Evolutionary conservation across 2,113 vertebrate genomes (phyloP).

Genomic region (Pelodiscus sinensis): DNA sequence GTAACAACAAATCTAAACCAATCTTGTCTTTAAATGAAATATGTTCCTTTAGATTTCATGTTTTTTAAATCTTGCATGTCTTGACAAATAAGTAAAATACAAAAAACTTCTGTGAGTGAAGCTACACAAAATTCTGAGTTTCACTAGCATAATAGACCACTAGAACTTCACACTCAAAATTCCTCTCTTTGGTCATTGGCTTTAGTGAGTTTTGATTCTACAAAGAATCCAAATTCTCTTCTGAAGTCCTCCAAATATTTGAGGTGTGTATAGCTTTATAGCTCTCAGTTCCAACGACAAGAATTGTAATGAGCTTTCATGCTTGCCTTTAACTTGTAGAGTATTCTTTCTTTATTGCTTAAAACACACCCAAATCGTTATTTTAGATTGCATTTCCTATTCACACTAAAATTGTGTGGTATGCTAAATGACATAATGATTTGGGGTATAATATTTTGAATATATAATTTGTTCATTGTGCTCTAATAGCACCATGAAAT

Average conservation of each 20-base stretch:
- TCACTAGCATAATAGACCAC: constrained; percentile 1
- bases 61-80: background rate
- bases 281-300: constrained; percentile 50
- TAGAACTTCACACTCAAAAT: background rate
- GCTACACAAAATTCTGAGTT: background rate
- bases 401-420: constrained; percentile 10
- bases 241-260: constrained; percentile 55
- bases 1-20: constrained; percentile 4
- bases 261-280: constrained; percentile 41
- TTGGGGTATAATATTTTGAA: background rate
- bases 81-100: background rate
- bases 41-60: background rate
- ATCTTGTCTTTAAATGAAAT: background rate
- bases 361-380: constrained; percentile 28
- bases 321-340: constrained; percentile 35
- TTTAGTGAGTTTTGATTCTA: background rate
- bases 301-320: constrained; percentile 53
- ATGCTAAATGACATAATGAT: constrained; percentile 39
- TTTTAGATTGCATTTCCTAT: constrained; percentile 36
- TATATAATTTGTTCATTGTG: background rate
- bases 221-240: constrained; percentile 51
- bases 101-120: background rate
- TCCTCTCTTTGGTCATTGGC: background rate
- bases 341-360: constrained; percentile 11
- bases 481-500: background rate